phyloP scores from a whole-genome alignment of 1,140 invertebrate species.

The Diachasmimorpha longicaudata region DNA sequence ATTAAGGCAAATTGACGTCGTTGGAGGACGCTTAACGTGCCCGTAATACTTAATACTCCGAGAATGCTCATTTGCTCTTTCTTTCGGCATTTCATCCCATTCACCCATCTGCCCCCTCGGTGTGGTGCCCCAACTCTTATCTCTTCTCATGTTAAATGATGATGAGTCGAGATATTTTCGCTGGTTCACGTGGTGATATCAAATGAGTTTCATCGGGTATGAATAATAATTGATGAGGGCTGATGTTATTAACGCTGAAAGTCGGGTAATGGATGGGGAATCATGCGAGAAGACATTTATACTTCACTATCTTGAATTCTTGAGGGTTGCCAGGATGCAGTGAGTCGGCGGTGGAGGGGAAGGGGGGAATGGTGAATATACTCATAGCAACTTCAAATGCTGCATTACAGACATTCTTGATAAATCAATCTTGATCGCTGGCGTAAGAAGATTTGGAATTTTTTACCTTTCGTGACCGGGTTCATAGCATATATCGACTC shows the following conservation, averaged over 20 bases:
- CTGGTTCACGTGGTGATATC: not conserved
- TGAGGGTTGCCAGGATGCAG: too few relatives aligned
- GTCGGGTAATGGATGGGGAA: not conserved
- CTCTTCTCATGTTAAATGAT: not conserved
- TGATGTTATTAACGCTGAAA: not conserved
- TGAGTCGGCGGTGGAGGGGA: too few relatives aligned
- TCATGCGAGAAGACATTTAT: not conserved
- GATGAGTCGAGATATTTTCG: constrained; percentile 2
- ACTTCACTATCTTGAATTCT: too few relatives aligned
- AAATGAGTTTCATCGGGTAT: not conserved
- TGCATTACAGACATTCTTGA: too few relatives aligned
- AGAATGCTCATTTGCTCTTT: constrained; percentile 11
- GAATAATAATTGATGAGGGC: not conserved
- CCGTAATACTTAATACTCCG: constrained; percentile 26
- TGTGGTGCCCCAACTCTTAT: not conserved
- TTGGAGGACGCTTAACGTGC: constrained; percentile 27
- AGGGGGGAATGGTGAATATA: too few relatives aligned
- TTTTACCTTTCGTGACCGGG: too few relatives aligned
- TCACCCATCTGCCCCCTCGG: not conserved
- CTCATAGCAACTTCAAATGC: too few relatives aligned
- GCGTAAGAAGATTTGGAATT: too few relatives aligned
- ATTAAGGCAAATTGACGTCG: constrained; percentile 23
- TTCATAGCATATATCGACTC: too few relatives aligned
- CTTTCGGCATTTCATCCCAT: constrained; percentile 8
- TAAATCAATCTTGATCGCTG: too few relatives aligned